Conservation (phyloP, 2,113 vertebrate species). For the Dipodomys spectabilis region DNA sequence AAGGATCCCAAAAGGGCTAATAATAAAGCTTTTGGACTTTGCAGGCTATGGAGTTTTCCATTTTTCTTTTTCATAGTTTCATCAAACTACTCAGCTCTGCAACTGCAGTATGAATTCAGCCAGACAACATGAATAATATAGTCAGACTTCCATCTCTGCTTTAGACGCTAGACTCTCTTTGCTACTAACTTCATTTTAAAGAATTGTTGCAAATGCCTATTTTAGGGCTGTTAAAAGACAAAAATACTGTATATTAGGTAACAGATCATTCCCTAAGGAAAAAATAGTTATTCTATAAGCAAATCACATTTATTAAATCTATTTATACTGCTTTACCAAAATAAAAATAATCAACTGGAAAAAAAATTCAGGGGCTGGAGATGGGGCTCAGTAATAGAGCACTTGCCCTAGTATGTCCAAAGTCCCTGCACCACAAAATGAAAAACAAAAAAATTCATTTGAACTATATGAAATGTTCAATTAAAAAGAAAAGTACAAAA, state of each 20-base stretch:
- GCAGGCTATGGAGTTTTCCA: background rate
- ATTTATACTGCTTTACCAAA: conserved; percentile 21
- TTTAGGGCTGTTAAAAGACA: conserved; percentile 27
- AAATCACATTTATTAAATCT: conserved; percentile 24
- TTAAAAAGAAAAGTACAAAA: conserved; percentile 43
- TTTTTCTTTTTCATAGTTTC: background rate
- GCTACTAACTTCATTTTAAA: conserved; percentile 26
- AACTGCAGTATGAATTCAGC: background rate
- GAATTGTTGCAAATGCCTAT: conserved; percentile 10
- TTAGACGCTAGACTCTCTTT: background rate
- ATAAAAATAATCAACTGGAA: background rate
- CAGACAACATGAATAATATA: background rate
- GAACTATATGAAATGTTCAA: background rate
- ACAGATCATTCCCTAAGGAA: background rate
- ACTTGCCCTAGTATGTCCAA: too few species aligned
- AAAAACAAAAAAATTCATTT: conserved; percentile 14
- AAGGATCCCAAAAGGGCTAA: conserved; percentile 7
- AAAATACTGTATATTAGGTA: conserved; percentile 36
- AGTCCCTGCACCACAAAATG: background rate
- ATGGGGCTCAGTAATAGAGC: too few species aligned
- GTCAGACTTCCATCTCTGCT: background rate
- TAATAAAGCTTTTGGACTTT: background rate
- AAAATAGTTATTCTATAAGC: background rate
- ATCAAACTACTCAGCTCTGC: background rate
- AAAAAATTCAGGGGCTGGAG: too few species aligned